phyloP scores from a whole-genome alignment of 2,113 vertebrate species.

The Mustela lutreola region DNA sequence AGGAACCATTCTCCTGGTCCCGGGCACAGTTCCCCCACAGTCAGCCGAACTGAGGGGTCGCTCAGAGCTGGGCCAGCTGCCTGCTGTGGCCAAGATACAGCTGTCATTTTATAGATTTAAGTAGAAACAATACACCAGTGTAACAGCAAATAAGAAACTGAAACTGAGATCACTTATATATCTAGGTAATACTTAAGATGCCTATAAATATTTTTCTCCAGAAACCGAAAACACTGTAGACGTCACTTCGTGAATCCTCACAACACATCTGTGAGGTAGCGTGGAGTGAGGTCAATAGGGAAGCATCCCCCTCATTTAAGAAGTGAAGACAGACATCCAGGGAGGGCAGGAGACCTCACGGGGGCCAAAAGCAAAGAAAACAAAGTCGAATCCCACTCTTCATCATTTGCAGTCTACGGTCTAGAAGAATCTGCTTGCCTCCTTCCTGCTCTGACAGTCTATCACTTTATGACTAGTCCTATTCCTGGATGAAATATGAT shows the following conservation, averaged over 20 bases:
- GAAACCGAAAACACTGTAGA: constrained; percentile 71
- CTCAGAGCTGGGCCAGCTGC: not conserved
- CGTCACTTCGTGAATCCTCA: constrained; percentile 65
- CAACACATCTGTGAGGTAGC: constrained; percentile 67
- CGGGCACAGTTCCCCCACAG: not conserved
- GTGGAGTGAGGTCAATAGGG: not conserved
- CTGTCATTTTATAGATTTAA: not conserved
- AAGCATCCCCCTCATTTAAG: not conserved
- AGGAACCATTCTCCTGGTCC: not conserved
- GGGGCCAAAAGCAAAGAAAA: not conserved
- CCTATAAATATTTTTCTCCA: constrained; percentile 64
- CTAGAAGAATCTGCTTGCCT: not conserved
- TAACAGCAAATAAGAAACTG: constrained; percentile 65
- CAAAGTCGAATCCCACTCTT: not conserved
- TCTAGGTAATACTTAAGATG: constrained; percentile 57
- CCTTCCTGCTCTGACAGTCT: not conserved
- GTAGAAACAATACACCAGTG: constrained; percentile 48
- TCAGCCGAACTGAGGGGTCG: not conserved
- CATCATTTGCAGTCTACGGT: not conserved
- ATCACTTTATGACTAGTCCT: not conserved
- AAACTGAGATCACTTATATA: constrained; percentile 60
- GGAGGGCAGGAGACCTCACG: not conserved
- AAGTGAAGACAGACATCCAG: not conserved
- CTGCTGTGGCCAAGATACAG: not conserved
- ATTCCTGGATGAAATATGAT: not conserved